Percentiles rank a stretch among this genome's conserved stretches.
These are phyloP conservation scores for Proterorhinus semilunaris DNA, from an alignment of 2,113 vertebrate species.

Conservation along the genomic window DNA sequence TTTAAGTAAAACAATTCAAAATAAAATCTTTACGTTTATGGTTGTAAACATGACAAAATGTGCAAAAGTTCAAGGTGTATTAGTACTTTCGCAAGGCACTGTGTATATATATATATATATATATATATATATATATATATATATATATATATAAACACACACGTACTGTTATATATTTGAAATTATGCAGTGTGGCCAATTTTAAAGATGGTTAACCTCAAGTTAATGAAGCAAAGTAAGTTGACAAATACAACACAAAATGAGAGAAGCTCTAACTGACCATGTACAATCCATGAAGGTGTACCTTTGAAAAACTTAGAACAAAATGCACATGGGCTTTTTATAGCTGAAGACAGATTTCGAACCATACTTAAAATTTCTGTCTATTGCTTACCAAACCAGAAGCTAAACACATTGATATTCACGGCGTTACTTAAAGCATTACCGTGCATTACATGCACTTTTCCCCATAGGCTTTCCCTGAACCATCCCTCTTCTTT, in stretches of 20 bases:
- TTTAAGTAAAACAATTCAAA: too few species aligned
- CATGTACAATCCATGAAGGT: background rate
- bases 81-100: too few species aligned
- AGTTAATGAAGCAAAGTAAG: background rate
- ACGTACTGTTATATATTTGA: too few species aligned
- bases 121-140: too few species aligned
- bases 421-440: background rate
- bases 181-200: too few species aligned
- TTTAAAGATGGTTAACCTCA: background rate
- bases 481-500: background rate
- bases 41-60: too few species aligned
- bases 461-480: constrained; percentile 1
- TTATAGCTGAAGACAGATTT: background rate
- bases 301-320: background rate
- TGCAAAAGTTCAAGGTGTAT: too few species aligned
- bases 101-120: too few species aligned
- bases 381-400: background rate
- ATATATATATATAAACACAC: too few species aligned
- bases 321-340: background rate
- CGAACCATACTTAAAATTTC: background rate
- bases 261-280: too few species aligned
- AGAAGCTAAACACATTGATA: background rate
- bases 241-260: too few species aligned
- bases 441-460: background rate
- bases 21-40: too few species aligned